Evolutionary conservation across 2,797 vertebrate species (phyloP).

Genomic region (Merluccius polli): DNA sequence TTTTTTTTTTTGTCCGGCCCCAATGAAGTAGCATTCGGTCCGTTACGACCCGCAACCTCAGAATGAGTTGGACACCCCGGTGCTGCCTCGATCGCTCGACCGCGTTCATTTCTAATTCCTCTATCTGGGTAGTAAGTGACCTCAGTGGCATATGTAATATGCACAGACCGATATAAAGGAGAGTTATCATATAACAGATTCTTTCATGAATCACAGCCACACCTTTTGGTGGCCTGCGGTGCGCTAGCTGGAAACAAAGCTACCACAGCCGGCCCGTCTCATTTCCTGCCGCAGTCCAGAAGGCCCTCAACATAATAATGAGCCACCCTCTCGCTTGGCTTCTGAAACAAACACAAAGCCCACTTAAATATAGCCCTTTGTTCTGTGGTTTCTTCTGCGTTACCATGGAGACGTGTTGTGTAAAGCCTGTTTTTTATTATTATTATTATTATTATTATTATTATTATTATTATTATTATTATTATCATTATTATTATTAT

Average conservation of each 20-base stretch:
- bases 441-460: slow-evolving; percentile 52
- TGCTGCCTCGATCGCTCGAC: too few species aligned
- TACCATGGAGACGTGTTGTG: slow-evolving; percentile 54
- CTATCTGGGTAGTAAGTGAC: too few species aligned
- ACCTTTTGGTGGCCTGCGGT: not conserved
- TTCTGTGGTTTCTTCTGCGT: slow-evolving; percentile 28
- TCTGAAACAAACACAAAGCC: not conserved
- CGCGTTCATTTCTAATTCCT: not conserved
- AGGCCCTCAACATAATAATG: not conserved
- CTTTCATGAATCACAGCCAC: not conserved
- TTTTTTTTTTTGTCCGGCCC: too few species aligned
- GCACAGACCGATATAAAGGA: not conserved
- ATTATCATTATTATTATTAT: slow-evolving; percentile 58
- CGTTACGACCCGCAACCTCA: too few species aligned
- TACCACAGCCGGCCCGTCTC: not conserved
- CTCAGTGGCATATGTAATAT: not conserved
- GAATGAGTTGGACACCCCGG: too few species aligned
- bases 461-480: slow-evolving; percentile 51
- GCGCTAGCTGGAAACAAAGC: not conserved
- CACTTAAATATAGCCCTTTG: slow-evolving; percentile 6
- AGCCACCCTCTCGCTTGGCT: not conserved
- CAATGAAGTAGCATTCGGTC: too few species aligned
- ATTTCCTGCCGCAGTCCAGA: not conserved
- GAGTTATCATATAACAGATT: not conserved
- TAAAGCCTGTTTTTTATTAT: slow-evolving; percentile 39